Percentiles rank a stretch among this genome's conserved stretches.
Conservation (phyloP, 1,140 invertebrate genomes). For the Diuraphis noxia region DNA sequence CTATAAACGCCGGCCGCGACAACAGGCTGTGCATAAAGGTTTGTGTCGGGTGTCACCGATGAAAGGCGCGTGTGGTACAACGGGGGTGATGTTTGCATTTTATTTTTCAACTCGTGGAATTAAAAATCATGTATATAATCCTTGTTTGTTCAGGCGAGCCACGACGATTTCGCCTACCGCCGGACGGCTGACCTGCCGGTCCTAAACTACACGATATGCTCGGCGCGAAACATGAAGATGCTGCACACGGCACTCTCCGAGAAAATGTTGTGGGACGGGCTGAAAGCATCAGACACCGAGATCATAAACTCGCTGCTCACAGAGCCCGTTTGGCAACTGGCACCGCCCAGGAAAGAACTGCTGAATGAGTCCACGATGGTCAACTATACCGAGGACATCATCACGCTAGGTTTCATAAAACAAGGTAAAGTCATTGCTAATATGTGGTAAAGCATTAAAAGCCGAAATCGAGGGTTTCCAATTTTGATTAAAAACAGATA, state of each 20-base stretch:
- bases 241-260: slow-evolving; percentile 74
- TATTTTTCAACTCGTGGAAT: neutral
- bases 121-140: no score
- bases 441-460: neutral
- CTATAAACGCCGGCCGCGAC: slow-evolving; percentile 66
- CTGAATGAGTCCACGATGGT: slow-evolving; percentile 72
- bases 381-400: slow-evolving; percentile 81
- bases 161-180: slow-evolving; percentile 78
- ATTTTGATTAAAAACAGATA: no score
- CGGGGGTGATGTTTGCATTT: neutral
- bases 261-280: slow-evolving; percentile 78
- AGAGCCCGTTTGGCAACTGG: slow-evolving; percentile 83
- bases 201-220: slow-evolving; percentile 84
- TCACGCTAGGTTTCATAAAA: slow-evolving; percentile 72
- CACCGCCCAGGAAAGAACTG: slow-evolving; percentile 66
- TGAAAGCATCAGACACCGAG: slow-evolving; percentile 73
- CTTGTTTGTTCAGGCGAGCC: slow-evolving; percentile 64
- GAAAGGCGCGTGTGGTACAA: neutral
- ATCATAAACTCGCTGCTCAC: slow-evolving; percentile 75
- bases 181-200: slow-evolving; percentile 67
- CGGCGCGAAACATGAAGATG: slow-evolving; percentile 74
- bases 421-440: slow-evolving; percentile 63
- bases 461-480: no score
- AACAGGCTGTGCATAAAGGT: slow-evolving; percentile 62
- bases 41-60: neutral